Base-by-base conservation (phyloP, 1,140 invertebrate genomes). In the Zaprionus africanus region DNA sequence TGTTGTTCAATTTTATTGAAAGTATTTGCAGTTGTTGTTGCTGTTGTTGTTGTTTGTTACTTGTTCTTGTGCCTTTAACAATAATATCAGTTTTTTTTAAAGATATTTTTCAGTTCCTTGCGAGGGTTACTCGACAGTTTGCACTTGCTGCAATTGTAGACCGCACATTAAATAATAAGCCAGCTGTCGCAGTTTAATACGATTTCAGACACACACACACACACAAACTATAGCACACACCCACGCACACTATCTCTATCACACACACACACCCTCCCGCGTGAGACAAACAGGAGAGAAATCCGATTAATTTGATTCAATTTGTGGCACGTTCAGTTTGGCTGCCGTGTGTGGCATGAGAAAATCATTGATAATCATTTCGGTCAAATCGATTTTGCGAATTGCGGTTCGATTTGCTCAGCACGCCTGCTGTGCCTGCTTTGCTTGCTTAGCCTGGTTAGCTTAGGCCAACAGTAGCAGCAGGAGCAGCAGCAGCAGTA, bases 331-430 rank as follows among this genome's bases (percentile, higher is more conserved):
- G 64, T 78, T 79, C 67, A 11, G 38, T 34, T 54, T 66, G 77
- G 22, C 28, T 57, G 54, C 28, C 28, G 28, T 41, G 22, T 24
- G 51, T 79, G 57, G 80, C 17, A 9, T 49, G 46, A 11, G 68
- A 53, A 90, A 90, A 90, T 90, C 85, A 90, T 90, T 90, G 85
- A 90, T 90, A 90, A 90, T 90, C 71, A 81, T 90, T 90, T 90
- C 83, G 86, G 79, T 80, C 82, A 90, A 90, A 90, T 90, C 85
- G 85, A 90, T 90, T 46, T 46, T 85, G 90, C 75, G 79, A 79
- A 81, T 76, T 79, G 85, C 70, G 84, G 80, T 81, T 71, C 51
- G 74, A 34, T 60, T 62, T 24, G 46, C 57, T 46, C 51, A 24
- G 19, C 22, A 15, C 17, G 53, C 43, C 41, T 66, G 36, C 53